These are phyloP conservation scores for Tarsius wallacei DNA, from an alignment of 2,797 vertebrate species.

Conservation along the genomic window DNA sequence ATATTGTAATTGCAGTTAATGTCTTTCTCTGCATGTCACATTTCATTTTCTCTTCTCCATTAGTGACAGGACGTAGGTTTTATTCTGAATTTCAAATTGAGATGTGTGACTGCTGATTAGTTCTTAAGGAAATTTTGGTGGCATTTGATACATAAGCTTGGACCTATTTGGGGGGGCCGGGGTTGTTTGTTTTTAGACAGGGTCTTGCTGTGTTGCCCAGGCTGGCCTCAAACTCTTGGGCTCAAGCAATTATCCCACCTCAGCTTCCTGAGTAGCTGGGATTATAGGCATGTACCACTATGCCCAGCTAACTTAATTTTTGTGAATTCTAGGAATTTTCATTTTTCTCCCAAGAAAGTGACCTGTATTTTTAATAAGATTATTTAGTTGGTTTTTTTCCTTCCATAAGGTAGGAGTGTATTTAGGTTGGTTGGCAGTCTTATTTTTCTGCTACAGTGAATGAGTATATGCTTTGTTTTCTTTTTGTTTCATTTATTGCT, in stretches of 20 bases:
- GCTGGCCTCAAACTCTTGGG: neutral
- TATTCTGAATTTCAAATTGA: neutral
- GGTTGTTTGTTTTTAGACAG: no score
- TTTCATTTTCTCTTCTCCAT: slow-evolving; percentile 12
- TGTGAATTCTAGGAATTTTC: slow-evolving; percentile 11
- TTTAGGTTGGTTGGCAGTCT: neutral
- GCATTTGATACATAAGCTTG: neutral
- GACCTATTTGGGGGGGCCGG: neutral
- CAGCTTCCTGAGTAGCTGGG: neutral
- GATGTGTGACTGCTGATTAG: neutral
- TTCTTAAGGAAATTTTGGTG: slow-evolving; percentile 1
- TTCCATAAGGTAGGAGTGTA: neutral
- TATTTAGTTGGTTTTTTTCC: neutral
- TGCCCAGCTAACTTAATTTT: neutral
- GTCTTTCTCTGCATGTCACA: neutral
- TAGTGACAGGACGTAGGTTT: neutral
- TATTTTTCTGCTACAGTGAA: neutral
- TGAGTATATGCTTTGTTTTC: neutral
- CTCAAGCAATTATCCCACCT: neutral
- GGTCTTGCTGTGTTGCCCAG: neutral
- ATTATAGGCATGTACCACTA: neutral
- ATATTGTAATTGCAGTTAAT: neutral
- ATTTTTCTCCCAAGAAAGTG: neutral
- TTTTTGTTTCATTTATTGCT: neutral
- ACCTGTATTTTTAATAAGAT: neutral